Evolutionary conservation across 2,888 invertebrate species (phyloP).

Genomic region (Cerastoderma edule): DNA sequence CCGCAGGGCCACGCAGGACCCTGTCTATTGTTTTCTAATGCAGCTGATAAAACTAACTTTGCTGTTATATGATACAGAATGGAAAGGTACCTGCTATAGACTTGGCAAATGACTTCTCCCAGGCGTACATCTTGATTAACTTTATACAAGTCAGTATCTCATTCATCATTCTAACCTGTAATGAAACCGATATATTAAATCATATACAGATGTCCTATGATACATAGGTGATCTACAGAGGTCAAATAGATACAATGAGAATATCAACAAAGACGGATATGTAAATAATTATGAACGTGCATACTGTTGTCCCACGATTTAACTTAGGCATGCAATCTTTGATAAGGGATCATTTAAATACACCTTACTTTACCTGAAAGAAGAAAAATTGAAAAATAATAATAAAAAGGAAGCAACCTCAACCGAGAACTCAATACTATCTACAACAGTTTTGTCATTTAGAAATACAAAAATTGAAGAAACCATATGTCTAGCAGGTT

Average conservation of each 20-base stretch:
- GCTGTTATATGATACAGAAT: neutral
- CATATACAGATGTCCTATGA: neutral
- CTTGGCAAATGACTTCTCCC: constrained; percentile 87
- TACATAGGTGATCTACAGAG: neutral
- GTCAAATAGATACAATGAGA: neutral
- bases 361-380: neutral
- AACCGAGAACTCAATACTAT: no score
- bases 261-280: no score
- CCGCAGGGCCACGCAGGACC: no score
- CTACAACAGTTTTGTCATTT: no score
- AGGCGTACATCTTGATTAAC: constrained; percentile 88
- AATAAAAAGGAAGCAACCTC: no score
- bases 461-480: no score
- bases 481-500: no score
- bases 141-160: constrained; percentile 87
- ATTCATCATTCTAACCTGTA: constrained; percentile 85
- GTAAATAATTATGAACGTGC: no score
- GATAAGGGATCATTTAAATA: neutral
- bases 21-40: no score
- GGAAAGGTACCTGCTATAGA: constrained; percentile 72
- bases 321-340: no score
- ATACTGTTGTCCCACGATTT: no score
- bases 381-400: no score
- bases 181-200: neutral
- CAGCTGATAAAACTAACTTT: neutral